These are phyloP conservation scores for Helleia helle DNA, from an alignment of 2,888 invertebrate genomes.

Conservation along the genomic window DNA sequence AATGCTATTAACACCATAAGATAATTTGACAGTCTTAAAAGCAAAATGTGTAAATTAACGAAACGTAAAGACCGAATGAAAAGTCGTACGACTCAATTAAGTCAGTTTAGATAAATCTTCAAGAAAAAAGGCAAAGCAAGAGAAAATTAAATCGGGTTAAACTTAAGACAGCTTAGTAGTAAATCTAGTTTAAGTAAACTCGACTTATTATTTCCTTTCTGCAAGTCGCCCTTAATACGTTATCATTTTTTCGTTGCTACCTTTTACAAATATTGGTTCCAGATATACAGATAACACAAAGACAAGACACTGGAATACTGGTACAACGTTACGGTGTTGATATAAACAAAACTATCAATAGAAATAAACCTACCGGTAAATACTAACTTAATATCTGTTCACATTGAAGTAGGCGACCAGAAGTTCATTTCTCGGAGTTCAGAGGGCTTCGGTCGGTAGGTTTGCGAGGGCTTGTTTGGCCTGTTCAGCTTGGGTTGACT, in stretches of 20 bases:
- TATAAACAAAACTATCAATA: background rate
- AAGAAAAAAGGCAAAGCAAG: no score
- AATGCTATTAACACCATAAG: no score
- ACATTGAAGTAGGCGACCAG: slow-evolving; percentile 91
- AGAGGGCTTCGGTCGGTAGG: slow-evolving; percentile 76
- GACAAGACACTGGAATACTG: background rate
- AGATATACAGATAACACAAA: background rate
- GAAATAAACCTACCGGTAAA: background rate
- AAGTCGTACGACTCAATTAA: no score
- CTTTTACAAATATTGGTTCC: background rate
- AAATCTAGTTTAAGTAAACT: no score
- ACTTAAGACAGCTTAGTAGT: no score
- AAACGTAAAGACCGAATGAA: no score
- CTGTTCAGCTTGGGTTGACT: slow-evolving; percentile 35
- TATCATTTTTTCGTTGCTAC: background rate
- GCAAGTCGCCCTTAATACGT: no score
- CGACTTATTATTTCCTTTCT: no score
- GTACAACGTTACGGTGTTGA: background rate
- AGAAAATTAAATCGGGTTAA: no score
- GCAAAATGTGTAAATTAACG: no score
- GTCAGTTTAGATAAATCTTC: no score
- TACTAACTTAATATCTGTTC: slow-evolving; percentile 28
- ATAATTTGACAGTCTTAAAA: no score
- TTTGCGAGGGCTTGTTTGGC: slow-evolving; percentile 38
- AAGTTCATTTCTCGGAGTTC: slow-evolving; percentile 88